Evolutionary conservation across 35 echinoderm and acorn worm species (phyloP), one percentile per base, ranked within the genome.

Genomic region (Heliocidaris erythrogramma): DNA sequence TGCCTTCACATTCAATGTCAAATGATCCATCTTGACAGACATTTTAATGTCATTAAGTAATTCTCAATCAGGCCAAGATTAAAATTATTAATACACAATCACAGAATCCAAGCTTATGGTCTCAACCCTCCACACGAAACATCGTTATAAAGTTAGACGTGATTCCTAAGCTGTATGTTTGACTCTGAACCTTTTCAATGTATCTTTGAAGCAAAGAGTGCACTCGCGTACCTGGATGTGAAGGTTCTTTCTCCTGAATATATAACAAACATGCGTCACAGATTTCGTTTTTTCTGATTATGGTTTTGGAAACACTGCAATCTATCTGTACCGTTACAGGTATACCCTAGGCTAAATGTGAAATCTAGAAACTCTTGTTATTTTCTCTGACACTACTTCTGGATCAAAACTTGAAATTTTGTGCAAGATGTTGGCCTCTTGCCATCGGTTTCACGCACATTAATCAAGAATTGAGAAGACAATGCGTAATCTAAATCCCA

Each of bases 1-100:
- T 13, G 91, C 91, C 49, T 92, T 92, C 91, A 92, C 91, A 11
- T 92, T 92, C 47, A 92, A 30, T 12, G 91, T 92, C 49, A 92
- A 48, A 48, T 92, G 47, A 92, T 92, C n/a, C 91, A 92, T 92
- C 29, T 30, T 92, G 7, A 78, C 65, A 27, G 65, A 78, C 65
- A 78, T 78, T 24, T 78, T n/a, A 9, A 78, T 78, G 27, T 27
- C 7, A 5, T 27, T n/a, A 0, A 10, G 12, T 7, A 69, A 21
- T 18, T 24, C 27, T 78, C 65, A 2, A 78, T 4, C 65, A 27
- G 6, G 1, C 27, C 27, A n/a, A 78, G 65, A 78, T 8, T 27
- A 78, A 4, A 78, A 78, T 18, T 27, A 27, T 78, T 78, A 78
- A 27, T 78, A n/a, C 2, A 78, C 21, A 78, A 78, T 78, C 59